Evolutionary conservation across 2,888 invertebrate genomes (phyloP).

Genomic region (Rhodophaea formosa): DNA sequence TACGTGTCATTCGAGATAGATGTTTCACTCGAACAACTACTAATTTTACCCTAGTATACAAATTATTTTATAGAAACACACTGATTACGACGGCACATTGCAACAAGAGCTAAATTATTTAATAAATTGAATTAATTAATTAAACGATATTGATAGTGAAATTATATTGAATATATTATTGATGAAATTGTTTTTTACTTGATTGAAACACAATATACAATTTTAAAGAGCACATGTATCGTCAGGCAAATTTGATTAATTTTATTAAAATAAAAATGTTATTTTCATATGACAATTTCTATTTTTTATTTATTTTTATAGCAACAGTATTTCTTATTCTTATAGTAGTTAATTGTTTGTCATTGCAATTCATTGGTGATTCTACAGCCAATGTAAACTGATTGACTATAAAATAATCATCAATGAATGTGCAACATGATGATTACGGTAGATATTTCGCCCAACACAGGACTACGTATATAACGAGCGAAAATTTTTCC

Average conservation of each 20-base stretch:
- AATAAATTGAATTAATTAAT: background rate
- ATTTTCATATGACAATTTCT: background rate
- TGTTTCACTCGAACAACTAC: conserved; percentile 3
- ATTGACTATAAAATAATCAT: background rate
- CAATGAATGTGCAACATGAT: conserved; percentile 12
- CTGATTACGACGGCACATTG: background rate
- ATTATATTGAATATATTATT: background rate
- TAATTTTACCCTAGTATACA: background rate
- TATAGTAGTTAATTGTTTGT: background rate
- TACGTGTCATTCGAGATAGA: background rate
- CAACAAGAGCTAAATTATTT: background rate
- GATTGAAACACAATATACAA: too few relatives aligned
- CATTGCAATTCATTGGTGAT: background rate
- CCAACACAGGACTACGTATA: background rate
- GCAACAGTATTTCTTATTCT: background rate
- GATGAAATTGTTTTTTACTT: background rate
- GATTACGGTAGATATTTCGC: background rate
- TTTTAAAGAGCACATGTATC: too few relatives aligned
- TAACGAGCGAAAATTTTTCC: background rate
- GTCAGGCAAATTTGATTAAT: too few relatives aligned
- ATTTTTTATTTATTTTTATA: too few relatives aligned
- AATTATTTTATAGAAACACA: background rate
- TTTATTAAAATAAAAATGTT: background rate
- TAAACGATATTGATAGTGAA: background rate
- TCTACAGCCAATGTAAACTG: background rate